Evolutionary conservation across 30 jellyfish, hydroid and myxozoan species (phyloP).

Genomic region (Turritopsis dohrnii): DNA sequence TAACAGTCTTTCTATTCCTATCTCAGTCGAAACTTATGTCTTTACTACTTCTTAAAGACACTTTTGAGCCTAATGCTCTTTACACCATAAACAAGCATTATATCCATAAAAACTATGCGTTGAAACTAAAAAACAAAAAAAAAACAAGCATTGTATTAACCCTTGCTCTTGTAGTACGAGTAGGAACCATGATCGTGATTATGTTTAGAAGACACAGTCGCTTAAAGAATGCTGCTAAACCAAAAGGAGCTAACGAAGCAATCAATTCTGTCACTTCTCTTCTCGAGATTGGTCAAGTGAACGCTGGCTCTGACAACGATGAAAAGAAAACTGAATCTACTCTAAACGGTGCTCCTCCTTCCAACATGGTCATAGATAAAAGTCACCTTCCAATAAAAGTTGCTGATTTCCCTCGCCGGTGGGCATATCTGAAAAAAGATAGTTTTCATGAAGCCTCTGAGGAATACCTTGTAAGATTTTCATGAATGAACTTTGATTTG

Average conservation of each 20-base stretch:
- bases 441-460: conserved; percentile 59
- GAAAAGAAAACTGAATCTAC: neutral
- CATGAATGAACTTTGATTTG: neutral
- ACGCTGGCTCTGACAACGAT: neutral
- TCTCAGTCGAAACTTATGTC: too few relatives aligned
- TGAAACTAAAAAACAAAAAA: too few relatives aligned
- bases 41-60: too few relatives aligned
- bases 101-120: too few relatives aligned
- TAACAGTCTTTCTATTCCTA: too few relatives aligned
- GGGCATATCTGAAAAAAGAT: conserved; percentile 56
- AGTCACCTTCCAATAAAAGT: conserved; percentile 59
- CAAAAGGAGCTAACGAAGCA: neutral
- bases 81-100: too few relatives aligned
- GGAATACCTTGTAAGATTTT: conserved; percentile 58
- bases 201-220: neutral
- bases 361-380: conserved; percentile 39
- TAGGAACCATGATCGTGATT: too few relatives aligned
- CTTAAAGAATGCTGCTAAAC: neutral
- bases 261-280: neutral
- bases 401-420: conserved; percentile 43
- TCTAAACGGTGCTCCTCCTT: conserved; percentile 40
- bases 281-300: conserved; percentile 4
- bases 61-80: too few relatives aligned
- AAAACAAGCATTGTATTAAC: neutral
- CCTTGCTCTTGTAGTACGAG: too few relatives aligned